Evolutionary conservation across 2,888 invertebrate genomes (phyloP).

Genomic region (Trilocha varians): DNA sequence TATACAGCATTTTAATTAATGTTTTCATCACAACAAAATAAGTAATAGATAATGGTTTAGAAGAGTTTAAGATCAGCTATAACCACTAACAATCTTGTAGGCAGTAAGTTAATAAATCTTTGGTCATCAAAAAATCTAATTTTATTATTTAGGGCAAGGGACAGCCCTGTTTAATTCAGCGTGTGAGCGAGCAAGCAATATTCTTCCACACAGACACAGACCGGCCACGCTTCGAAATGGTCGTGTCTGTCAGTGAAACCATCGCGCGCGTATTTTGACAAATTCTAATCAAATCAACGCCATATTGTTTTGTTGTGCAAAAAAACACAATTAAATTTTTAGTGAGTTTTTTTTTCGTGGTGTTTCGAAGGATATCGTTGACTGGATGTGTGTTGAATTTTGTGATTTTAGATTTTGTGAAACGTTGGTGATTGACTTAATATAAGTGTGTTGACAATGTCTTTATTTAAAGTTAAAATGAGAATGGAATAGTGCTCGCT

Average conservation of each 20-base stretch:
- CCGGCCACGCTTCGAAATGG: constrained; percentile 47
- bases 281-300: constrained; percentile 55
- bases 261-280: constrained; percentile 50
- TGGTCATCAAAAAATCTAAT: background rate
- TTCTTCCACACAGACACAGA: constrained; percentile 47
- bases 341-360: background rate
- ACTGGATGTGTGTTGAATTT: no score
- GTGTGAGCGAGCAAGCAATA: constrained; percentile 64
- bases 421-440: constrained; percentile 24
- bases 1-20: no score
- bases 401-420: no score
- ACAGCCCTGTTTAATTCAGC: constrained; percentile 42
- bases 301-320: constrained; percentile 60
- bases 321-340: no score
- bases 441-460: constrained; percentile 44
- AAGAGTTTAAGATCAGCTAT: no score
- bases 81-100: no score
- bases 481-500: constrained; percentile 39
- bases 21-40: no score
- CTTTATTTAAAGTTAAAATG: constrained; percentile 37
- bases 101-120: no score
- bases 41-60: no score
- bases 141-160: constrained; percentile 5
- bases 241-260: constrained; percentile 33
- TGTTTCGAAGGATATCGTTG: background rate